A percentile compares a stretch with the other conserved stretches of the same genome.
These are phyloP conservation scores for Morelia viridis DNA, from an alignment of 2,797 vertebrate species.

Conservation along the genomic window DNA sequence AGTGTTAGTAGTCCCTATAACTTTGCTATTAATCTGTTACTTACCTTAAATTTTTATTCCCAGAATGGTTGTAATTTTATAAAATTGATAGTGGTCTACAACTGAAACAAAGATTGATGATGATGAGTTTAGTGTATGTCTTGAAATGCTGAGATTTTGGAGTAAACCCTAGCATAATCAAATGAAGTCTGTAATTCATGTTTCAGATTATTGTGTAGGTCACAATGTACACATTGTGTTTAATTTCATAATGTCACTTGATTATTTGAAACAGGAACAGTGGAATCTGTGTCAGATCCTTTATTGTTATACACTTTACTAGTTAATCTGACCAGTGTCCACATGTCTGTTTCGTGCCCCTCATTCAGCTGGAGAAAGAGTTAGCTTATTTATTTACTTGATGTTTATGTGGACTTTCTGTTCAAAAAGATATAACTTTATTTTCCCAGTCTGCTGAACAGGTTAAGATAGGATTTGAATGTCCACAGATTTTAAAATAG, in stretches of 20 bases:
- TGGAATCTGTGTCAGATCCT: not conserved
- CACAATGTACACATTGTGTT: not conserved
- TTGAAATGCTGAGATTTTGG: not conserved
- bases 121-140: not conserved
- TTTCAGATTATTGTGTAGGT: not conserved
- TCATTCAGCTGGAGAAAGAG: not conserved
- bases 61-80: not conserved
- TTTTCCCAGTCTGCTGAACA: not conserved
- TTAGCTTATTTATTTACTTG: not conserved
- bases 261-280: not conserved
- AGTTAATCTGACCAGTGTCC: not conserved
- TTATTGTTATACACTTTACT: not conserved
- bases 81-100: not conserved
- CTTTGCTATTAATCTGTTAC: not conserved
- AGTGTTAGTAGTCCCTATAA: not conserved
- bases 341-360: not conserved
- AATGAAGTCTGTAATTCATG: not conserved
- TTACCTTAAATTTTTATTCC: not conserved
- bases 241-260: not conserved
- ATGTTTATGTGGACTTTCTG: not conserved
- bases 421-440: not conserved
- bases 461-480: not conserved
- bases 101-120: not conserved
- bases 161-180: not conserved
- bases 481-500: not conserved